Percentiles rank a stretch among this genome's conserved stretches.
These are phyloP conservation scores for Cyprinodon tularosa DNA, from an alignment of 2,113 vertebrate species.

Conservation along the genomic window DNA sequence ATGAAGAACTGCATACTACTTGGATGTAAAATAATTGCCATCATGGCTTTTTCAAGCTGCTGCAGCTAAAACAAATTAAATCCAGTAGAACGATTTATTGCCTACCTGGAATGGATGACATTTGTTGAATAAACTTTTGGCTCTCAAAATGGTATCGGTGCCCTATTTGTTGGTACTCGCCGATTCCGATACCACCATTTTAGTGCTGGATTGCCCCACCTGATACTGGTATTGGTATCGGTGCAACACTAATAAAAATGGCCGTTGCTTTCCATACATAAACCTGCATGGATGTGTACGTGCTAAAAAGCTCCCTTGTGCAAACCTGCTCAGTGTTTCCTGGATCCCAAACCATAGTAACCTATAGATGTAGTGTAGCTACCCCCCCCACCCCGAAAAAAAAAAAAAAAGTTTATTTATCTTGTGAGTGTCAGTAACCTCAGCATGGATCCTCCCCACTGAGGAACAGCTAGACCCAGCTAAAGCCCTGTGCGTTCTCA, in stretches of 20 bases:
- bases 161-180: too few species aligned
- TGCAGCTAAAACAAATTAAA: too few species aligned
- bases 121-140: too few species aligned
- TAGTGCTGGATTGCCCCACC: too few species aligned
- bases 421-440: slow-evolving; percentile 15
- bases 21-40: too few species aligned
- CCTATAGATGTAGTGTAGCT: slow-evolving; percentile 40
- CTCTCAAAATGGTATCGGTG: too few species aligned
- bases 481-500: slow-evolving; percentile 8
- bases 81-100: too few species aligned
- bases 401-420: slow-evolving; percentile 34
- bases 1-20: too few species aligned
- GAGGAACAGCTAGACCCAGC: slow-evolving; percentile 12
- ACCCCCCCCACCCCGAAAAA: neutral
- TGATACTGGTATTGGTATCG: too few species aligned
- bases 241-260: neutral
- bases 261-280: slow-evolving; percentile 59
- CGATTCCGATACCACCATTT: too few species aligned
- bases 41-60: too few species aligned
- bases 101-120: too few species aligned
- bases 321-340: slow-evolving; percentile 51
- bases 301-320: slow-evolving; percentile 59
- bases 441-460: slow-evolving; percentile 18
- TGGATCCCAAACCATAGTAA: slow-evolving; percentile 50
- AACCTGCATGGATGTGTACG: slow-evolving; percentile 76